phyloP scores from a whole-genome alignment of 1,140 invertebrate species.

The Pachypeltis micranthus region DNA sequence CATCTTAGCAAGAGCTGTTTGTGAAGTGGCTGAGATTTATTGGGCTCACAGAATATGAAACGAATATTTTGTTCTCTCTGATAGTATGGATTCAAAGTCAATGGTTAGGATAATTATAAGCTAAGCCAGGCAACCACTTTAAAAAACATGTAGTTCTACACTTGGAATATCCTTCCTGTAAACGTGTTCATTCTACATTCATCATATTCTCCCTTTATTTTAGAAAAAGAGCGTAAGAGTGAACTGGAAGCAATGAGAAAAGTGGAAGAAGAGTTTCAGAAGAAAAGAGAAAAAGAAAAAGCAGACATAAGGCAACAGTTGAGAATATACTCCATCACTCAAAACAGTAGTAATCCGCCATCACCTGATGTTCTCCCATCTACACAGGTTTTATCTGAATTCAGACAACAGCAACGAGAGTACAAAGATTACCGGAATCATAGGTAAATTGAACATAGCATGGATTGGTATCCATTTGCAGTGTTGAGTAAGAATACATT shows the following conservation, averaged over 20 bases:
- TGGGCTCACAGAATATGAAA: too few species aligned
- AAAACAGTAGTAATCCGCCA: constrained; percentile 14
- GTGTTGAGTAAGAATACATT: too few species aligned
- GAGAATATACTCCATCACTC: constrained; percentile 46
- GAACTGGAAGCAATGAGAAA: constrained; percentile 66
- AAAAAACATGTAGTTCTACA: too few species aligned
- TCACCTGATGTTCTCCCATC: constrained; percentile 21
- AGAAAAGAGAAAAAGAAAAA: constrained; percentile 59
- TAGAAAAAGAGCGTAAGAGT: constrained; percentile 52
- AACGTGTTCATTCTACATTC: background rate
- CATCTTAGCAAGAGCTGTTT: too few species aligned
- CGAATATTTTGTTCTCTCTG: too few species aligned
- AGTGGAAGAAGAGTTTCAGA: constrained; percentile 61
- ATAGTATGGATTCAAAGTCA: too few species aligned
- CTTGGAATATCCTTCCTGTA: background rate
- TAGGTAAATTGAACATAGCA: too few species aligned
- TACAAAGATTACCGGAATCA: constrained; percentile 43
- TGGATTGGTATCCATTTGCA: too few species aligned
- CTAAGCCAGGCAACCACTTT: too few species aligned
- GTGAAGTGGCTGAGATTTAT: too few species aligned
- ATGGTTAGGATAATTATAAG: too few species aligned
- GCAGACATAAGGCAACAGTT: constrained; percentile 60
- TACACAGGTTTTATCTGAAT: constrained; percentile 37
- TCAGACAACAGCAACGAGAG: constrained; percentile 36
- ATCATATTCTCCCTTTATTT: constrained; percentile 2